phyloP scores from a whole-genome alignment of 2,797 vertebrate genomes.

The Gymnothorax reevesii region DNA sequence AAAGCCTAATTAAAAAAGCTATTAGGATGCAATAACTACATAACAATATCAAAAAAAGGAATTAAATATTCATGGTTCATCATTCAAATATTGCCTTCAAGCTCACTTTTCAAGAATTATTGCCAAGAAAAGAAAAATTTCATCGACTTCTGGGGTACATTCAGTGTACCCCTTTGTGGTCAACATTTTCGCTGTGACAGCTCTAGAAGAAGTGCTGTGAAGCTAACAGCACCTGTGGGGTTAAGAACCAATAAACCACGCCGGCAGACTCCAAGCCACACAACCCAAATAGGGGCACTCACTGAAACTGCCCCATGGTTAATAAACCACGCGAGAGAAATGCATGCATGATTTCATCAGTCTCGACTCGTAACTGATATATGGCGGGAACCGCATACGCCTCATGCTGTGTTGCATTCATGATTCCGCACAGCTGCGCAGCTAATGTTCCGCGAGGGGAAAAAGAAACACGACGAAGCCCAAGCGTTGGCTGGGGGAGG shows the following conservation, averaged over 20 bases:
- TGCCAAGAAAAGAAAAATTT: background rate
- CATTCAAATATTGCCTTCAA: background rate
- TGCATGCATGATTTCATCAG: conserved; percentile 22
- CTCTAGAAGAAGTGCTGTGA: background rate
- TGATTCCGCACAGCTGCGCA: conserved; percentile 15
- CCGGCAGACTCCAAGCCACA: background rate
- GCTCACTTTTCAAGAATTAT: background rate
- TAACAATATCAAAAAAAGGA: background rate
- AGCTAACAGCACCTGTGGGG: background rate
- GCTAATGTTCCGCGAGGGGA: conserved; percentile 32
- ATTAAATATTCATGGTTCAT: background rate
- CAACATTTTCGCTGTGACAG: background rate
- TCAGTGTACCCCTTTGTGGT: background rate
- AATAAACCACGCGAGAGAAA: conserved; percentile 17
- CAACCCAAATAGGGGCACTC: conserved; percentile 6
- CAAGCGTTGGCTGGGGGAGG: background rate
- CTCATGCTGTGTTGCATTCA: background rate
- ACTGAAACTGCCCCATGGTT: background rate
- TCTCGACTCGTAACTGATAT: conserved; percentile 12
- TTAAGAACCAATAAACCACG: conserved; percentile 1
- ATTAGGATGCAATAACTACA: background rate
- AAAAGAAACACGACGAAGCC: background rate
- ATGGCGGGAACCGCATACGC: conserved; percentile 6
- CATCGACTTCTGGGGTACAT: background rate
- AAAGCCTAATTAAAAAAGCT: background rate